Conservation (phyloP, 1,140 invertebrate genomes). For the Melipona quadrifasciata region DNA sequence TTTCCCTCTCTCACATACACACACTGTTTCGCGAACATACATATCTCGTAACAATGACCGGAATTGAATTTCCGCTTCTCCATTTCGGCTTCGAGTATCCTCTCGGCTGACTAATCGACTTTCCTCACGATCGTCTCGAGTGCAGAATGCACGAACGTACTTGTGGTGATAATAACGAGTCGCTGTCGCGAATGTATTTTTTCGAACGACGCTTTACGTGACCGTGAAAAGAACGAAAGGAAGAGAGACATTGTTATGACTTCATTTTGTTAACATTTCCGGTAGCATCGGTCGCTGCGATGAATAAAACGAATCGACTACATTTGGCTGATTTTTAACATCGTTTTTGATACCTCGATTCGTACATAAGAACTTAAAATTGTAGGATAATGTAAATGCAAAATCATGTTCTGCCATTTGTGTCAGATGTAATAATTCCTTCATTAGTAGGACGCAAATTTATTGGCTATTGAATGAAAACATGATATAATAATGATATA, state of each 20-base stretch:
- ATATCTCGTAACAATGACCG: conserved; percentile 8
- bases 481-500: too few species aligned
- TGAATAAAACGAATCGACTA: neutral
- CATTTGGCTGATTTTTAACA: neutral
- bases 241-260: neutral
- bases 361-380: neutral
- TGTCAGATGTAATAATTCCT: too few species aligned
- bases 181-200: neutral
- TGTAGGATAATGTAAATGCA: too few species aligned
- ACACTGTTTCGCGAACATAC: neutral
- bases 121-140: neutral
- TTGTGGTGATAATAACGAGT: neutral
- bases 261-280: too few species aligned
- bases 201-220: too few species aligned
- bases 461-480: neutral
- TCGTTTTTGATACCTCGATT: neutral
- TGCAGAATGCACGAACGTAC: neutral
- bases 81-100: neutral
- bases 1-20: too few species aligned
- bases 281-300: too few species aligned
- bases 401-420: too few species aligned
- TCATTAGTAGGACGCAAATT: neutral
- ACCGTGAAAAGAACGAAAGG: too few species aligned
- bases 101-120: conserved; percentile 11
- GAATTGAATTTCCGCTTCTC: conserved; percentile 24